phyloP scores from a whole-genome alignment of 2,797 vertebrate species.

The Scolopax rusticola region DNA sequence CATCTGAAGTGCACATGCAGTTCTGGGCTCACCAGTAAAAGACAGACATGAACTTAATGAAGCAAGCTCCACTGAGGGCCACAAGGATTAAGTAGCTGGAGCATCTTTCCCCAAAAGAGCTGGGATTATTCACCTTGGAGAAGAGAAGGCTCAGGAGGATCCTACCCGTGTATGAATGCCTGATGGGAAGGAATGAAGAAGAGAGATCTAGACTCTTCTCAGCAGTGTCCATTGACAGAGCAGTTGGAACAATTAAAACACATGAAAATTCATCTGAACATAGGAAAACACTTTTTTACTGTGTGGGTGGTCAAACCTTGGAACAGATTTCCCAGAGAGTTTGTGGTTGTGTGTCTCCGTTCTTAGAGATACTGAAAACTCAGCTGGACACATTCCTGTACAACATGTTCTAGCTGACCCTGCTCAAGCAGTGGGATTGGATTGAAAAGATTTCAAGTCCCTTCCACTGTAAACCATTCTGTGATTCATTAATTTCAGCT shows the following conservation, averaged over 20 bases:
- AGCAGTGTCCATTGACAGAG: neutral
- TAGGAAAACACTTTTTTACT: neutral
- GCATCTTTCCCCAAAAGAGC: neutral
- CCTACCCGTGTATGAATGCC: neutral
- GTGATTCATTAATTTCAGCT: neutral
- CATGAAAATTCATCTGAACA: neutral
- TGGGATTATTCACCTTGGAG: neutral
- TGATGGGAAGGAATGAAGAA: neutral
- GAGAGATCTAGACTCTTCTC: fast-evolving
- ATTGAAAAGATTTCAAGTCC: neutral
- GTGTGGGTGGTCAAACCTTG: neutral
- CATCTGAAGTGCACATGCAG: neutral
- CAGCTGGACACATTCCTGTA: neutral
- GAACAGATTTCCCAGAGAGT: fast-evolving
- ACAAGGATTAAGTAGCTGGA: neutral
- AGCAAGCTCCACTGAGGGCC: fast-evolving
- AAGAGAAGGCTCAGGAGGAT: neutral
- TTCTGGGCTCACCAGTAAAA: neutral
- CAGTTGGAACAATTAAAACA: neutral
- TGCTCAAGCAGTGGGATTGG: neutral
- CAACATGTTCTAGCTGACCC: neutral
- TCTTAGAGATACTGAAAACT: neutral
- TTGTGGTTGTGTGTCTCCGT: neutral
- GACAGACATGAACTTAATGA: neutral
- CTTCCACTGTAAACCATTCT: neutral